Evolutionary conservation across 2,888 invertebrate genomes (phyloP).

Genomic region (Axea sp.): DNA sequence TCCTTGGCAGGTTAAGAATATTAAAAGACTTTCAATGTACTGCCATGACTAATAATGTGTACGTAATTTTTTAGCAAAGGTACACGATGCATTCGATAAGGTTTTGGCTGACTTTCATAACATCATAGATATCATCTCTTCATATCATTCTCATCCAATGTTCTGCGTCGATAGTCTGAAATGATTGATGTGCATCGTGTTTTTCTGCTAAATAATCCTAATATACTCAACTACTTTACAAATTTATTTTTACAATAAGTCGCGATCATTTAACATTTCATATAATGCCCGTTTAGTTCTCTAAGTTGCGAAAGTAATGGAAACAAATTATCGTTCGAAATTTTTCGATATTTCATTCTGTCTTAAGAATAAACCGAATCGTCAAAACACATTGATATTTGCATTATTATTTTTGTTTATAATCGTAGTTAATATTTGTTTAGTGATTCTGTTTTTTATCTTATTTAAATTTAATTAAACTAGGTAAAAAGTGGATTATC

Average conservation of each 20-base stretch:
- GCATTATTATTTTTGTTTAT: too few relatives aligned
- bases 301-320: constrained; percentile 61
- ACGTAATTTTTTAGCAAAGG: constrained; percentile 22
- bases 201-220: constrained; percentile 49
- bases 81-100: constrained; percentile 23
- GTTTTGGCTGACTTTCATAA: constrained; percentile 75
- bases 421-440: too few relatives aligned
- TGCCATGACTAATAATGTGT: constrained; percentile 50
- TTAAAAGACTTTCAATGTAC: constrained; percentile 52
- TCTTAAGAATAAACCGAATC: constrained; percentile 60
- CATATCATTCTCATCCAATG: constrained; percentile 75
- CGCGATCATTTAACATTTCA: constrained; percentile 47
- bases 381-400: too few relatives aligned
- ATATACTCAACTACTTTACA: constrained; percentile 44
- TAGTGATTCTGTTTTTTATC: too few relatives aligned
- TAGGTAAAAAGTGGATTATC: too few relatives aligned
- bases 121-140: constrained; percentile 75
- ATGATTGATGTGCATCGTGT: constrained; percentile 34
- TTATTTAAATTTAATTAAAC: too few relatives aligned
- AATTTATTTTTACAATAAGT: constrained; percentile 37
- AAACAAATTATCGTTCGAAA: constrained; percentile 47
- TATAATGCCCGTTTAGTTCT: constrained; percentile 58
- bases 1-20: constrained; percentile 60
- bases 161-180: constrained; percentile 76
- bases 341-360: constrained; percentile 52